phyloP scores from a whole-genome alignment of 2,888 invertebrate species.

The Actias luna region DNA sequence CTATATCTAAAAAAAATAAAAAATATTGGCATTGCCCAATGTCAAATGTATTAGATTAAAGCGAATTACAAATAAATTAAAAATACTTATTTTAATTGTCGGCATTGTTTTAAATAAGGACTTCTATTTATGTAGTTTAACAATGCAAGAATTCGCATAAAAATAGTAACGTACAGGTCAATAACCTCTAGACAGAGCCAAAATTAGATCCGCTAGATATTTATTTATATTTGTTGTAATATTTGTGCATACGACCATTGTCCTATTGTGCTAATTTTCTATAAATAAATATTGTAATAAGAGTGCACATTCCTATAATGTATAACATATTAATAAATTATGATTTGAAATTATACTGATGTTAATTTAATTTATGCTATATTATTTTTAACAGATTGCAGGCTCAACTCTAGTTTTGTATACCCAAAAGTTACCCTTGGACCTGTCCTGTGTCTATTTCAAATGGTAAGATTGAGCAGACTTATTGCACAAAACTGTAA shows the following conservation, averaged over 20 bases:
- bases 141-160: background rate
- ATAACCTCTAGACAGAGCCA: background rate
- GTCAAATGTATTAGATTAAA: background rate
- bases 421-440: too few species aligned
- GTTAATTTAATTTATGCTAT: background rate
- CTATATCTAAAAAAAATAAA: too few species aligned
- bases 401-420: background rate
- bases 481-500: too few species aligned
- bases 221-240: slow-evolving; percentile 1
- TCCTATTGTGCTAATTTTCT: slow-evolving; percentile 7
- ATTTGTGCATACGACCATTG: background rate
- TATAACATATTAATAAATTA: slow-evolving; percentile 7
- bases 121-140: background rate
- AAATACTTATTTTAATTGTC: background rate
- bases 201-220: background rate
- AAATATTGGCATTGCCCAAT: too few species aligned
- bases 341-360: background rate
- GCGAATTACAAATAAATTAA: background rate
- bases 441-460: too few species aligned
- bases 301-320: slow-evolving; percentile 8
- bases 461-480: too few species aligned
- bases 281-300: slow-evolving; percentile 5
- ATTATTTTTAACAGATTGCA: background rate
- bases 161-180: background rate
- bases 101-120: background rate